Percentiles rank a stretch among this genome's conserved stretches.
These are phyloP conservation scores for Cynopterus brachyotis DNA, from an alignment of 2,113 vertebrate genomes.

Conservation along the genomic window DNA sequence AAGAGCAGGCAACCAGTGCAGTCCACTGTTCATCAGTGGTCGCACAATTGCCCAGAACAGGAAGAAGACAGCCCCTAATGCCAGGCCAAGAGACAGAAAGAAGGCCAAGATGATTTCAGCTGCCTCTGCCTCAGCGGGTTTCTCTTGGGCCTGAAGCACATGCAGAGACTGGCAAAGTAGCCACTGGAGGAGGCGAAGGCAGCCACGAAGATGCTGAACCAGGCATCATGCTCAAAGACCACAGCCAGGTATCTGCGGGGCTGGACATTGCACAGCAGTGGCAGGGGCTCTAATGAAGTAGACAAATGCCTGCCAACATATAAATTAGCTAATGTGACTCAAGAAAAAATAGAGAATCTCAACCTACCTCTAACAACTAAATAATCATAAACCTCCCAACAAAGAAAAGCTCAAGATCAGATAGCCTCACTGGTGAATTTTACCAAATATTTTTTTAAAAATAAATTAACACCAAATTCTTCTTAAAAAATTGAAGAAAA, in stretches of 20 bases:
- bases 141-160: conserved; percentile 97
- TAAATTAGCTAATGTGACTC: not conserved
- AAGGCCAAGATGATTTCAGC: conserved; percentile 94
- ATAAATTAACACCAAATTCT: not conserved
- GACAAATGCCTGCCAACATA: not conserved
- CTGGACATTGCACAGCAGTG: conserved; percentile 94
- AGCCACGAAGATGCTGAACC: conserved; percentile 96
- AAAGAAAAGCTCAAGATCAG: not conserved
- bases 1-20: not conserved
- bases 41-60: conserved; percentile 88
- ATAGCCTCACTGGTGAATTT: not conserved
- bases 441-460: not conserved
- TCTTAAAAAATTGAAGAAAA: not conserved
- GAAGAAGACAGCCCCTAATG: conserved; percentile 90
- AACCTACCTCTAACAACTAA: not conserved
- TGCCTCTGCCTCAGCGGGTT: conserved; percentile 87
- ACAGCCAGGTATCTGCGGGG: conserved; percentile 84
- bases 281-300: conserved; percentile 83
- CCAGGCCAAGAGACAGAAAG: conserved; percentile 92
- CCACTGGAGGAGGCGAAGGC: conserved; percentile 95
- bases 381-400: not conserved
- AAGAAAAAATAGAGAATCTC: not conserved
- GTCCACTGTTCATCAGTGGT: conserved; percentile 3
- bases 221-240: conserved; percentile 90
- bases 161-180: conserved; percentile 98